Conservation (phyloP, 2,888 invertebrate genomes). For the Ptilodon capucinus region DNA sequence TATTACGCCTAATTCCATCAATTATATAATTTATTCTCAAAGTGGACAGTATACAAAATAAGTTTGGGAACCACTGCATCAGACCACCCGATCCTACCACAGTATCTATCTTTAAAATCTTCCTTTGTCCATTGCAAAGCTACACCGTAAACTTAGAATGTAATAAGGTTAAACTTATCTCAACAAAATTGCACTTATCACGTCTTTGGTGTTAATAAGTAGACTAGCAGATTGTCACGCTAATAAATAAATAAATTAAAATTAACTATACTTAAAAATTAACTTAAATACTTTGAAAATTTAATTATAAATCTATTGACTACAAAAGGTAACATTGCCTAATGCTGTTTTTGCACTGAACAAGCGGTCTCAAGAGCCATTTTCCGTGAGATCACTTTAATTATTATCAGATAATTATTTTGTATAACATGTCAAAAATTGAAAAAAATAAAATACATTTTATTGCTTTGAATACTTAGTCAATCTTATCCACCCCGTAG, state of each 20-base stretch:
- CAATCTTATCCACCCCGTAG: too few species aligned
- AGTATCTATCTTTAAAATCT: background rate
- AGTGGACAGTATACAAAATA: too few species aligned
- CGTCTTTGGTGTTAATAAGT: slow-evolving; percentile 43
- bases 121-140: background rate
- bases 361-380: background rate
- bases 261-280: slow-evolving; percentile 25
- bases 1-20: too few species aligned
- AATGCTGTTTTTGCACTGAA: background rate
- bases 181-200: slow-evolving; percentile 40
- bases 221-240: slow-evolving; percentile 37
- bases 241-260: slow-evolving; percentile 42
- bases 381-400: background rate
- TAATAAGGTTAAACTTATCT: background rate
- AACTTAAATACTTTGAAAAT: slow-evolving; percentile 24
- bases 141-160: background rate
- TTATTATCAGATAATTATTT: too few species aligned
- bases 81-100: too few species aligned
- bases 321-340: background rate
- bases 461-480: background rate
- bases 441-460: too few species aligned
- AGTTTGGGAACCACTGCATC: too few species aligned
- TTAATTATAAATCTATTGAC: slow-evolving; percentile 14
- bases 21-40: too few species aligned
- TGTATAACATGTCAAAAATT: too few species aligned